Base-by-base conservation (phyloP, 2,888 invertebrate species). In the Neocrepidodera transversa region DNA sequence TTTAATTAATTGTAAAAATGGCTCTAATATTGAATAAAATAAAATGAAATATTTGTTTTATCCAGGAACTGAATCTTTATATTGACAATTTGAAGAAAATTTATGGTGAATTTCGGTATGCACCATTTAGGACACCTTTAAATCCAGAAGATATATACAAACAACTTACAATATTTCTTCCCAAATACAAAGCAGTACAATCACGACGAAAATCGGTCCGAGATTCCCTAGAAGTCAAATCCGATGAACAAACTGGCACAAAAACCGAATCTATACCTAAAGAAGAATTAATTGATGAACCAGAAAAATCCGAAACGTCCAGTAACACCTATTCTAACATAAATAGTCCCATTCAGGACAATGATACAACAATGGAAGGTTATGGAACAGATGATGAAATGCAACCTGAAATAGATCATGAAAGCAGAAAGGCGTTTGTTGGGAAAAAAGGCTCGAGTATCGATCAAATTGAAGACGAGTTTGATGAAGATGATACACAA, bases 41-140 rank as follows among this genome's bases (percentile, higher is more conserved):
- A 17, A 17, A 40, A n/a, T 30, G 3, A 30, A 23, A 20, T 26
- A n/a, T 14, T 28, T 10, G 13, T 45, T 26, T 28, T n/a, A n/a
- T n/a, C n/a, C n/a, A 87, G 86, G 91, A 95, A 82, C 85, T 93
- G 0, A 86, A 90, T 63, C 79, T 87, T 13, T 91, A 95, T 71
- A 88, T 93, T 35, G 81, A 87, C 17, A 89, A 89, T 69, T 84
- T 94, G 63, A 86, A 84, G 59, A 82, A 84, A 35, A 87, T 87
- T 71, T 90, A 88, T 76, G 91, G 90, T 0, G 81, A 81, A 63
- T 93, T 93, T 74, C 82, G 85, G 20, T 90, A 89, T 78, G 90
- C 92, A 0, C 85, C 87, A 0, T 87, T 85, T 70, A 87, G 87
- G 66, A 88, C 87, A 17, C 84, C 82, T 1, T 88, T 89, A 68